phyloP scores from a whole-genome alignment of 1,140 invertebrate species.

The Diabrotica virgifera region DNA sequence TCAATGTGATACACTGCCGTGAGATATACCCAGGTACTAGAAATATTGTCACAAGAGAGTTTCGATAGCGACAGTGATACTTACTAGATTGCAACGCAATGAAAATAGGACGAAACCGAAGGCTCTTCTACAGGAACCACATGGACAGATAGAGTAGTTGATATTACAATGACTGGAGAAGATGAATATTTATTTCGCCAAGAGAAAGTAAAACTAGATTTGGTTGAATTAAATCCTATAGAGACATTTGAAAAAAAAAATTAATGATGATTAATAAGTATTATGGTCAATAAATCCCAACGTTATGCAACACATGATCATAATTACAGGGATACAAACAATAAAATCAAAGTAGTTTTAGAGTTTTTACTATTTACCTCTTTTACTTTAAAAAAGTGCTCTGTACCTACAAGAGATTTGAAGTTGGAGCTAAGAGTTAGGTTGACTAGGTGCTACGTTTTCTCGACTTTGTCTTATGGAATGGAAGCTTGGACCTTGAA shows the following conservation, averaged over 20 bases:
- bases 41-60: background rate
- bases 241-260: background rate
- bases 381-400: too few species aligned
- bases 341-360: background rate
- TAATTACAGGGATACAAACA: background rate
- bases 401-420: too few species aligned
- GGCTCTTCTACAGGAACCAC: background rate
- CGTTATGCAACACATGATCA: background rate
- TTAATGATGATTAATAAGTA: background rate
- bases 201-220: too few species aligned
- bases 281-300: background rate
- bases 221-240: too few species aligned
- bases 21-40: background rate
- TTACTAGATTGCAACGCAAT: background rate
- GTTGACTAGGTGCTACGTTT: too few species aligned
- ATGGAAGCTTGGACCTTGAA: too few species aligned
- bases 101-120: background rate
- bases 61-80: background rate
- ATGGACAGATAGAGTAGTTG: background rate
- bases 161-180: background rate
- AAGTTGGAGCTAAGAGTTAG: too few species aligned
- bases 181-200: background rate
- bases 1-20: background rate
- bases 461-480: too few species aligned
- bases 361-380: background rate